Conservation (phyloP, 2,888 invertebrate genomes). For the Caenorhabditis virilis region DNA sequence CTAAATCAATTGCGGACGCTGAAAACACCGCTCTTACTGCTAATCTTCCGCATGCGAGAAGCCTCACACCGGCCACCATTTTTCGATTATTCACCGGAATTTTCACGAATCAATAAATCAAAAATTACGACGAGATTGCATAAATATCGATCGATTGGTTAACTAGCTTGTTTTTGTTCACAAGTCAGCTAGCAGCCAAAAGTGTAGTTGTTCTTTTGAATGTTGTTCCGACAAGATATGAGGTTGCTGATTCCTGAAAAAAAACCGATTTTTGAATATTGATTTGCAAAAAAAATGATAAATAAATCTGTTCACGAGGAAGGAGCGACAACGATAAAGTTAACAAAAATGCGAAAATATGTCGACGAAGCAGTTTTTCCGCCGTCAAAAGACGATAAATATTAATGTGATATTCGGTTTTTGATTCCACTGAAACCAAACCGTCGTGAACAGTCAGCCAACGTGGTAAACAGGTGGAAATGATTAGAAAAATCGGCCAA, state of each 20-base stretch:
- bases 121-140: too few relatives aligned
- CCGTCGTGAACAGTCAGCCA: too few relatives aligned
- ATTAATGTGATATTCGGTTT: too few relatives aligned
- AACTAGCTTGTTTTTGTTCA: background rate
- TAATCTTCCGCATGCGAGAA: conserved; percentile 53
- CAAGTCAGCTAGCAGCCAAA: conserved; percentile 3
- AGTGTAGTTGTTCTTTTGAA: conserved; percentile 6
- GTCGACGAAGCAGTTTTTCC: background rate
- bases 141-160: background rate
- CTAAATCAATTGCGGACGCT: conserved; percentile 45
- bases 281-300: conserved; percentile 3
- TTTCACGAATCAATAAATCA: too few relatives aligned
- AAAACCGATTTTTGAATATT: conserved; percentile 8
- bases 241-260: conserved; percentile 30
- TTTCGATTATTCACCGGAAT: conserved; percentile 32
- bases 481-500: too few relatives aligned
- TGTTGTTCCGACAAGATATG: conserved; percentile 23
- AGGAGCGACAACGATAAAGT: background rate
- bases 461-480: too few relatives aligned
- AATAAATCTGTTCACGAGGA: background rate
- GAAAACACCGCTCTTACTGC: conserved; percentile 56
- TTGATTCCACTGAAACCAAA: too few relatives aligned
- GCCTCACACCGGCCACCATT: conserved; percentile 50
- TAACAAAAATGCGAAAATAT: background rate
- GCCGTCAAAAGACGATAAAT: too few relatives aligned